A percentile compares a stretch with the other conserved stretches of the same genome.
phyloP scores from a whole-genome alignment of 2,797 vertebrate genomes.

The Urophycis tenuis region DNA sequence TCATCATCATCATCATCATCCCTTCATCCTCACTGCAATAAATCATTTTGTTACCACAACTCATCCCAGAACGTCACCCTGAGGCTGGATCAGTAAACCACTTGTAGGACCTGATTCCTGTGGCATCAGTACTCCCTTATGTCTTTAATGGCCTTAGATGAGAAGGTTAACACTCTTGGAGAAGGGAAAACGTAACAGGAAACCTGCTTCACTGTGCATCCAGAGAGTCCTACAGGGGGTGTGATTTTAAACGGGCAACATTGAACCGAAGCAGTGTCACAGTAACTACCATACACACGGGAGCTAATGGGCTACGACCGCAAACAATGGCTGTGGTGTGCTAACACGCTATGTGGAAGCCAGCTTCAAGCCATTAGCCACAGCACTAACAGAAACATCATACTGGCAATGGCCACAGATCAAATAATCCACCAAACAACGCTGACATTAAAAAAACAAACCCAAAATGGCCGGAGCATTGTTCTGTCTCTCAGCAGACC shows the following conservation, averaged over 20 bases:
- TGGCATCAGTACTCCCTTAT: constrained; percentile 29
- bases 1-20: too few species aligned
- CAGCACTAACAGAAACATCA: constrained; percentile 21
- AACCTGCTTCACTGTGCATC: constrained; percentile 20
- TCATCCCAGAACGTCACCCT: too few species aligned
- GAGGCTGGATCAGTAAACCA: too few species aligned
- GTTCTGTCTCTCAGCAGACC: too few species aligned
- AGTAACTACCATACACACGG: background rate
- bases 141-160: constrained; percentile 28
- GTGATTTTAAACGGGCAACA: constrained; percentile 38
- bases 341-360: background rate
- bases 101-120: too few species aligned
- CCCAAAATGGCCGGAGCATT: too few species aligned
- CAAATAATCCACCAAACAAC: background rate
- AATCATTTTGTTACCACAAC: too few species aligned
- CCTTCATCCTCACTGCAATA: too few species aligned
- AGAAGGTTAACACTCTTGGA: constrained; percentile 24
- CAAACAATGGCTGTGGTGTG: background rate
- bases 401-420: constrained; percentile 13
- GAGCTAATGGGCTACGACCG: background rate
- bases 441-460: background rate
- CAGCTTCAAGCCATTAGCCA: constrained; percentile 7
- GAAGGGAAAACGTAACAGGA: constrained; percentile 35
- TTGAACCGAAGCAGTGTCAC: constrained; percentile 36
- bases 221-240: constrained; percentile 20